Evolutionary conservation across 2,888 invertebrate species (phyloP).

Genomic region (Philereme vetulata): DNA sequence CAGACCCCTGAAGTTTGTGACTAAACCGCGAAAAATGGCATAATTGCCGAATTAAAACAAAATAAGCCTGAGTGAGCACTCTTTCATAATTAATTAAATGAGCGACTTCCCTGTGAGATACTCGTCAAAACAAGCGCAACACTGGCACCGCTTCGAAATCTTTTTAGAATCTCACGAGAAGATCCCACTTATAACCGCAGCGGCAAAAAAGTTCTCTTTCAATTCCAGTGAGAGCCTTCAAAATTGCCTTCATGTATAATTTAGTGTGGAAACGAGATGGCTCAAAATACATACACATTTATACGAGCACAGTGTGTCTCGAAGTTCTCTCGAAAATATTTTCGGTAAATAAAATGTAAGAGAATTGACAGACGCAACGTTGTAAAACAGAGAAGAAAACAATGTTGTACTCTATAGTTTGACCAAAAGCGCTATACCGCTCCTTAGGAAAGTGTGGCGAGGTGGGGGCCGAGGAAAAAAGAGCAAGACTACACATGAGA

Average conservation of each 20-base stretch:
- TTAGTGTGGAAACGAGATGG: conserved; percentile 37
- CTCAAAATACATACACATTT: conserved; percentile 18
- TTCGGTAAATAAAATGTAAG: conserved; percentile 13
- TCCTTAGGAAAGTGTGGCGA: too few relatives aligned
- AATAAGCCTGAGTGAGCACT: conserved; percentile 12
- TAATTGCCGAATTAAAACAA: conserved; percentile 19
- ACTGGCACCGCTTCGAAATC: too few relatives aligned
- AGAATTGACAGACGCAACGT: conserved; percentile 14
- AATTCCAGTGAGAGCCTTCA: conserved; percentile 40
- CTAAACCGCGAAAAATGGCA: conserved; percentile 31
- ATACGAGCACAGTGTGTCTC: not conserved
- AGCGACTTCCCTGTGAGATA: not conserved
- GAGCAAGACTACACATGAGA: too few relatives aligned
- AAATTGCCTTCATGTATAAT: conserved; percentile 48
- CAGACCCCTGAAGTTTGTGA: conserved; percentile 31
- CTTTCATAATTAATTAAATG: conserved; percentile 7
- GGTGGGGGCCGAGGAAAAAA: too few relatives aligned
- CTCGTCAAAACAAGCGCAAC: not conserved
- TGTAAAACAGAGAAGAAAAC: conserved; percentile 15
- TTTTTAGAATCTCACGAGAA: conserved; percentile 1
- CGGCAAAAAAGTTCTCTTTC: conserved; percentile 45
- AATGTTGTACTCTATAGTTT: not conserved
- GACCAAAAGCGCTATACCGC: too few relatives aligned
- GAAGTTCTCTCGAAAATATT: conserved; percentile 13
- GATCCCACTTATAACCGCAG: conserved; percentile 20